phyloP scores from a whole-genome alignment of 2,113 vertebrate genomes.

The Scomber colias region DNA sequence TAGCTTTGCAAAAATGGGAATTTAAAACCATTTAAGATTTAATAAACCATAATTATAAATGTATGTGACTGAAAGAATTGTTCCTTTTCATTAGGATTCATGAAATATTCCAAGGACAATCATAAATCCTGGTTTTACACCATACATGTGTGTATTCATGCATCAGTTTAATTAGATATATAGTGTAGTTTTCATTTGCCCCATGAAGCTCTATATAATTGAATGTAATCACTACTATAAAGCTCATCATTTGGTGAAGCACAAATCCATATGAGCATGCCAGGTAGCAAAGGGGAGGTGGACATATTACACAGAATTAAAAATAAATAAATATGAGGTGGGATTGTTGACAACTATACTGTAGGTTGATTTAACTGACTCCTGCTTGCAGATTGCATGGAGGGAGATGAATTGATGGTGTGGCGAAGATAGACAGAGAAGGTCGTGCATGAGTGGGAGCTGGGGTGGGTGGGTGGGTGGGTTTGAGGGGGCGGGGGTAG shows the following conservation, averaged over 20 bases:
- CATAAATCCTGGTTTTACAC: conserved; percentile 33
- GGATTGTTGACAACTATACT: conserved; percentile 77
- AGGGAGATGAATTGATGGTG: conserved; percentile 83
- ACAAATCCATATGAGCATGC: neutral
- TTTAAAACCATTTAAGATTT: neutral
- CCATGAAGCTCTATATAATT: conserved; percentile 36
- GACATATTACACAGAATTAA: conserved; percentile 57
- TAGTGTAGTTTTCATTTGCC: conserved; percentile 26
- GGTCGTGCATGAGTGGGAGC: conserved; percentile 68
- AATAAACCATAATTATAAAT: neutral
- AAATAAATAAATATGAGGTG: conserved; percentile 56
- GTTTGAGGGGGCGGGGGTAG: neutral
- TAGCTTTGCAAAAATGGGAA: neutral
- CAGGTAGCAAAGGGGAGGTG: neutral
- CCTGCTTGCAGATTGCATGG: conserved; percentile 58
- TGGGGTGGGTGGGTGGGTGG: neutral
- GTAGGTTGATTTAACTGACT: conserved; percentile 74
- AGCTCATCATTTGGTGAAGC: conserved; percentile 40
- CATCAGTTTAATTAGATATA: conserved; percentile 48
- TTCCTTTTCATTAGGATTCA: conserved; percentile 25
- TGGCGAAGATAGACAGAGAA: conserved; percentile 78
- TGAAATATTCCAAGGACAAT: conserved; percentile 35
- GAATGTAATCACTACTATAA: conserved; percentile 50
- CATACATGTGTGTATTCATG: conserved; percentile 16
- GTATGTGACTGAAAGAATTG: neutral